Percentiles rank a stretch among this genome's conserved stretches.
These are phyloP conservation scores for Cotesia glomerata DNA, from an alignment of 1,140 invertebrate species.

Conservation along the genomic window DNA sequence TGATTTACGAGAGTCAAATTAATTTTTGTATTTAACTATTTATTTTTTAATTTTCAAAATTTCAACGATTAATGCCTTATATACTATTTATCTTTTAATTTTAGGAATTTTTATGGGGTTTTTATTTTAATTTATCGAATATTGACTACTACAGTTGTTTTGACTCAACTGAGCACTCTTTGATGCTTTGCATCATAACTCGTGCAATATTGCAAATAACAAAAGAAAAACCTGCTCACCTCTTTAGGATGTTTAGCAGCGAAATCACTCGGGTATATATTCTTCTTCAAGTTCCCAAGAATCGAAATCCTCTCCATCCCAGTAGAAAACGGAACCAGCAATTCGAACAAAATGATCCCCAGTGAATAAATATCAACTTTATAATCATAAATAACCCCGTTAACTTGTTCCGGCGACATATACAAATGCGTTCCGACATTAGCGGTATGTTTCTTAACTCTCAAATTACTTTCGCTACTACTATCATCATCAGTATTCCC, in stretches of 20 bases:
- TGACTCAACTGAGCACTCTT: too few relatives aligned
- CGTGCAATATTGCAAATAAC: not conserved
- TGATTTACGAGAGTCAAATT: too few relatives aligned
- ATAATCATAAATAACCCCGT: slow-evolving; percentile 80
- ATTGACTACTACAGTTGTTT: too few relatives aligned
- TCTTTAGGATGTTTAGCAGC: slow-evolving; percentile 70
- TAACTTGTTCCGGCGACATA: slow-evolving; percentile 95
- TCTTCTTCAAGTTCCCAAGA: slow-evolving; percentile 69
- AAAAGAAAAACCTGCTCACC: slow-evolving; percentile 61
- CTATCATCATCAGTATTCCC: slow-evolving; percentile 43
- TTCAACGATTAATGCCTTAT: too few relatives aligned
- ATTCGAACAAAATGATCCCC: slow-evolving; percentile 92
- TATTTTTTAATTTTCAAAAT: too few relatives aligned
- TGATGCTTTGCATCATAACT: too few relatives aligned
- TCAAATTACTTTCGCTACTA: slow-evolving; percentile 31
- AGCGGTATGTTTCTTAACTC: slow-evolving; percentile 67
- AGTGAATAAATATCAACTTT: slow-evolving; percentile 98
- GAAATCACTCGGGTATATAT: slow-evolving; percentile 77
- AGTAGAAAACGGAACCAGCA: slow-evolving; percentile 87
- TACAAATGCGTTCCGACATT: slow-evolving; percentile 90
- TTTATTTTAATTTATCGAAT: too few relatives aligned
- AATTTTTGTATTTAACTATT: too few relatives aligned
- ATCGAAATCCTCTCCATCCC: slow-evolving; percentile 83
- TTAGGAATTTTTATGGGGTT: too few relatives aligned
- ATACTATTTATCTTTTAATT: too few relatives aligned